Base-by-base conservation (phyloP, 2,797 vertebrate genomes). In the Argyrosomus regius region DNA sequence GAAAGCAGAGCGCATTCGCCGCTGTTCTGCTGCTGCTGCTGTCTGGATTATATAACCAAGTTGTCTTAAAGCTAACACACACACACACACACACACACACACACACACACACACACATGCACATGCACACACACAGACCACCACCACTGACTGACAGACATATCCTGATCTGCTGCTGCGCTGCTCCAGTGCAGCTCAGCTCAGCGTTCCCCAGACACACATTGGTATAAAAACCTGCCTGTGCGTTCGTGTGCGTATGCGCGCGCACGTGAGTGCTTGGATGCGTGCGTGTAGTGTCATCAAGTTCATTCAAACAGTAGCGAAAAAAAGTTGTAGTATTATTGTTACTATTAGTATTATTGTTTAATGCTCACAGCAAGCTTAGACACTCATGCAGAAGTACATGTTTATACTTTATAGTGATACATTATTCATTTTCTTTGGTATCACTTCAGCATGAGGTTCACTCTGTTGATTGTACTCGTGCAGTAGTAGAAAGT, bases 41-140 rank as follows among this genome's bases (percentile, higher is more conserved):
- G 64, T 8, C 65, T 71, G 48, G 45, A 49, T 91, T 90, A 90
- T 87, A 78, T 89, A 90, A 89, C 63, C 81, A 52, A 58, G 50
- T 58, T 84, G 64, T 78, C 45, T 77, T 28, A 49, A 80, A 82
- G 31, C 77, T 76, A 65, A 20, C 62, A 48, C 64, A 58, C 53
- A 39, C 41, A 14, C 28, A 24, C 41, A 12, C 52, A 50, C 43
- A 22, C 56, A 49, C 68, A 24, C 20, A 41, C 58, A 59, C 24
- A 31, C 67, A 48, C 53, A 72, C 57, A 45, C 35, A 28, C 48
- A 53, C 59, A 63, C 71, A n/a, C 60, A 41, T n/a, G 31, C 67
- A 48, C 53, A 72, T 56, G 45, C 35, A 28, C 48, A 53, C 59
- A 63, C 71, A n/a, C 60, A 41, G 28, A n/a, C 56, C 57, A 56